Evolutionary conservation across 2,113 vertebrate species (phyloP).

Genomic region (Irena cyanogastra): DNA sequence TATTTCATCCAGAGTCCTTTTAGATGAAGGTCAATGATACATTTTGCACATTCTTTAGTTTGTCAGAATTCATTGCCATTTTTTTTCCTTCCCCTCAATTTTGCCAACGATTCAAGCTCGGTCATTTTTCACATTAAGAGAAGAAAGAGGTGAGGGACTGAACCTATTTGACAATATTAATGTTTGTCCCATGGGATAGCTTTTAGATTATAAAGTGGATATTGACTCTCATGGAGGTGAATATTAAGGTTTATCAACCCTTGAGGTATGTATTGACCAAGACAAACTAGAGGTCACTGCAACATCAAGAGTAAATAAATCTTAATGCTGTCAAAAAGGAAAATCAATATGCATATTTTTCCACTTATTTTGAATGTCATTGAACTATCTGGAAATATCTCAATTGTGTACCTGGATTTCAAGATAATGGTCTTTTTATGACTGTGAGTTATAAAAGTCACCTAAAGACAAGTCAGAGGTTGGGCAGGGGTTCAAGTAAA

Average conservation of each 20-base stretch:
- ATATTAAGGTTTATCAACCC: constrained; percentile 60
- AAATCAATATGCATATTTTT: constrained; percentile 65
- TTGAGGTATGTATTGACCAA: constrained; percentile 47
- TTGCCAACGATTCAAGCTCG: background rate
- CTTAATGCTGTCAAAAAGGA: constrained; percentile 42
- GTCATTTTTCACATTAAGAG: constrained; percentile 15
- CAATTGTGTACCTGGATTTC: background rate
- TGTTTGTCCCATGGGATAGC: constrained; percentile 23
- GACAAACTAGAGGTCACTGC: constrained; percentile 51
- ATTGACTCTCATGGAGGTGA: constrained; percentile 56
- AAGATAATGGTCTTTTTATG: background rate
- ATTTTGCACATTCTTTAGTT: background rate
- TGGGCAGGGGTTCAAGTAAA: background rate
- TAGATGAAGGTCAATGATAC: background rate
- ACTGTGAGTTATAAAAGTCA: background rate
- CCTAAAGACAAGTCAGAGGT: background rate
- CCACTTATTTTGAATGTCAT: constrained; percentile 37
- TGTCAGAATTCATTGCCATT: background rate
- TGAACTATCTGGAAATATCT: constrained; percentile 12
- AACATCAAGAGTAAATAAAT: constrained; percentile 63
- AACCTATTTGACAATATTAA: background rate
- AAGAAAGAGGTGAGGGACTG: background rate
- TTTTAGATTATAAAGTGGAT: constrained; percentile 42
- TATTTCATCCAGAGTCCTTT: background rate
- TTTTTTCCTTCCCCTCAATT: background rate